Percentiles rank a stretch among this genome's conserved stretches.
Evolutionary conservation across 2,797 vertebrate genomes (phyloP).

Genomic region (Hydrophis major): DNA sequence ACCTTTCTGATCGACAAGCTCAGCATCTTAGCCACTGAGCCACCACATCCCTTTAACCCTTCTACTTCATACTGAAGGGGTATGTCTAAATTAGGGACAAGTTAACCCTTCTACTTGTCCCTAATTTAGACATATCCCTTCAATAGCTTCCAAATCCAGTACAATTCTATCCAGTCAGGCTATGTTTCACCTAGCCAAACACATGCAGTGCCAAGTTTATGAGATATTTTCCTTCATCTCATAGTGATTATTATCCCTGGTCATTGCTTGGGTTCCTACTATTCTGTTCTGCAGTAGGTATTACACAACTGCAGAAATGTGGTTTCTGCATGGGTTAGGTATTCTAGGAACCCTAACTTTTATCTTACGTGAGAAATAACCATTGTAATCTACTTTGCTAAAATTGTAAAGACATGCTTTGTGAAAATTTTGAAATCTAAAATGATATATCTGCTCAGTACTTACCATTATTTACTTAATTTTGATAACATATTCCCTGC

Average conservation of each 20-base stretch:
- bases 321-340: background rate
- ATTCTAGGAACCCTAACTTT: background rate
- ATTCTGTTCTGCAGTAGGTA: background rate
- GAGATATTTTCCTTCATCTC: background rate
- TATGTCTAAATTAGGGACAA: too few relatives aligned
- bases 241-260: background rate
- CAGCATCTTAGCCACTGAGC: too few relatives aligned
- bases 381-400: background rate
- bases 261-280: background rate
- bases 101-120: background rate
- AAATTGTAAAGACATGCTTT: background rate
- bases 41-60: too few relatives aligned
- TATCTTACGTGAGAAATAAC: background rate
- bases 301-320: background rate
- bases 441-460: background rate
- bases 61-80: too few relatives aligned
- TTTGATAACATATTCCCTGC: background rate
- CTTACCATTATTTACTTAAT: background rate
- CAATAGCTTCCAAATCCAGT: background rate
- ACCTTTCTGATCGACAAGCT: too few relatives aligned
- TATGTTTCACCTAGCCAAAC: background rate
- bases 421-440: background rate
- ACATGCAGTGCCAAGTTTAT: background rate
- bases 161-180: background rate
- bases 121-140: background rate